phyloP scores from a whole-genome alignment of 2,888 invertebrate species.

The Scaptomyza cyrtandrae region DNA sequence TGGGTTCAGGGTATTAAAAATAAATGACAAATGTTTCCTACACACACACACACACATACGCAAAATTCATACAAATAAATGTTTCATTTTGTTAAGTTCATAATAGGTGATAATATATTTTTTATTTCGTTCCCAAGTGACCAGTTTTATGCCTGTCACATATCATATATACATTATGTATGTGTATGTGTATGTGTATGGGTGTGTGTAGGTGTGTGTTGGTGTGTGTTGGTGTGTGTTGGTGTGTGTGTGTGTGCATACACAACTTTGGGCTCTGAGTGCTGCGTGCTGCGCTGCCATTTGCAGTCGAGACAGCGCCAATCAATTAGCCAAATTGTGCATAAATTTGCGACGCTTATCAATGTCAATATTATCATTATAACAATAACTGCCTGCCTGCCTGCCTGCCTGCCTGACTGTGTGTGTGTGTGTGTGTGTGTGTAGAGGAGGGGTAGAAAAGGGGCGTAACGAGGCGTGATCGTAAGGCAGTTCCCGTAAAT shows the following conservation, averaged over 20 bases:
- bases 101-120: too few species aligned
- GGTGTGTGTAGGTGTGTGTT: not conserved
- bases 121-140: too few species aligned
- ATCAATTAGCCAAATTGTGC: constrained; percentile 80
- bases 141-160: too few species aligned
- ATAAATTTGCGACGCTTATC: constrained; percentile 79
- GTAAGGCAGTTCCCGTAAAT: constrained; percentile 49
- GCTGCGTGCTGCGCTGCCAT: constrained; percentile 52
- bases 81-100: too few species aligned
- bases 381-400: constrained; percentile 58
- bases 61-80: too few species aligned
- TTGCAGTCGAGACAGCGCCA: constrained; percentile 57
- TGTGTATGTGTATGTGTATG: not conserved
- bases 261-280: not conserved
- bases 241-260: not conserved
- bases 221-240: not conserved
- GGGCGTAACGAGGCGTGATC: constrained; percentile 24
- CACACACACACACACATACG: too few species aligned
- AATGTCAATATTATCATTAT: constrained; percentile 78
- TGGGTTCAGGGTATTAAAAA: too few species aligned
- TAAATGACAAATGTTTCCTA: too few species aligned
- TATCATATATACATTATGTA: not conserved
- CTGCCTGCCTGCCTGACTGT: constrained; percentile 6
- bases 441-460: not conserved
- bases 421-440: not conserved